phyloP scores from a whole-genome alignment of 2,113 vertebrate genomes.

The Malurus cyaneus region DNA sequence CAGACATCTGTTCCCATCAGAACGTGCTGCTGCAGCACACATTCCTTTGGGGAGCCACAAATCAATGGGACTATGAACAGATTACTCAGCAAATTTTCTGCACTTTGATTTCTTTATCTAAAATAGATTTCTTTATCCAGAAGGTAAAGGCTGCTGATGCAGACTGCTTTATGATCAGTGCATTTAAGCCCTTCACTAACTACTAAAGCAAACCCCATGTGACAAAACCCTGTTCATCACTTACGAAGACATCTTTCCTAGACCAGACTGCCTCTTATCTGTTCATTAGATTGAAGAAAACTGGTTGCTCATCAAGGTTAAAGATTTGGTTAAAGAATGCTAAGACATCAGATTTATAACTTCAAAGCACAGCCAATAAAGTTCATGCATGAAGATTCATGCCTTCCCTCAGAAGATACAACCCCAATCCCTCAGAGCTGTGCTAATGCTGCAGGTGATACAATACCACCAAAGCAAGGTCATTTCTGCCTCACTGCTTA shows the following conservation, averaged over 20 bases:
- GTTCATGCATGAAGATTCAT: neutral
- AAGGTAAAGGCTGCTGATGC: neutral
- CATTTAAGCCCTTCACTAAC: neutral
- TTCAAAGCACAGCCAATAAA: neutral
- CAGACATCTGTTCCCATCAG: neutral
- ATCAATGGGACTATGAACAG: neutral
- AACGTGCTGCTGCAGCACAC: neutral
- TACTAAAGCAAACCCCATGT: neutral
- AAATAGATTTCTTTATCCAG: neutral
- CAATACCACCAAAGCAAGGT: neutral
- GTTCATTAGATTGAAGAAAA: neutral
- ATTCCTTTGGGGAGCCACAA: neutral
- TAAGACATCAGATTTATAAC: neutral
- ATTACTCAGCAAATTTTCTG: neutral
- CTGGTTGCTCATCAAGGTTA: neutral
- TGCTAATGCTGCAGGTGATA: neutral
- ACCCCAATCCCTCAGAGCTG: neutral
- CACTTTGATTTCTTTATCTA: neutral
- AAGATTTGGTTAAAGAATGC: neutral
- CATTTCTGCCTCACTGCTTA: neutral
- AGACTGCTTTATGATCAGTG: neutral
- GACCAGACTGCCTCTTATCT: neutral
- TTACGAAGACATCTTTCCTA: neutral
- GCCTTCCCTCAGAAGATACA: neutral
- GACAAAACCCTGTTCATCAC: neutral